These are phyloP conservation scores for Leistus spinibarbis DNA, from an alignment of 2,888 invertebrate genomes.

Conservation along the genomic window DNA sequence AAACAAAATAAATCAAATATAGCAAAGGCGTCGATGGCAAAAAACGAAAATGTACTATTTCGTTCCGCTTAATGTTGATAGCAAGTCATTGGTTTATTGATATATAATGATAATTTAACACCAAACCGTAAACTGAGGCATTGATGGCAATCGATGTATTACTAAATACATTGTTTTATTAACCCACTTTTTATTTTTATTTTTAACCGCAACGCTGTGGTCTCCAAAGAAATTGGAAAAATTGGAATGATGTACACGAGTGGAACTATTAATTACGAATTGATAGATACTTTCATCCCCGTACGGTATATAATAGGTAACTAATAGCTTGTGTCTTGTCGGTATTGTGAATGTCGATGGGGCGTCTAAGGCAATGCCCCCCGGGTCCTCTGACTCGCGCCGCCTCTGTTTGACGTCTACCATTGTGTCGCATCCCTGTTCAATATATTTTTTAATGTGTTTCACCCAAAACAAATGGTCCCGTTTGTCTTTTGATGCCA, in stretches of 20 bases:
- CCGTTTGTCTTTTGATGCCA: conserved; percentile 13
- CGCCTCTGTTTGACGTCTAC: conserved; percentile 50
- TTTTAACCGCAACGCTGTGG: background rate
- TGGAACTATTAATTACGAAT: conserved; percentile 54
- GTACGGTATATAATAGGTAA: conserved; percentile 54
- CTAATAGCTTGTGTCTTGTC: conserved; percentile 57
- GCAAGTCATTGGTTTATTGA: too few species aligned
- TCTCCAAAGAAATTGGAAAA: background rate
- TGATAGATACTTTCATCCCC: conserved; percentile 54
- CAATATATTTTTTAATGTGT: conserved; percentile 59
- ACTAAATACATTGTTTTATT: background rate
- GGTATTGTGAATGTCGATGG: conserved; percentile 53
- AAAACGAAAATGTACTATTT: too few species aligned
- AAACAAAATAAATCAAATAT: too few species aligned
- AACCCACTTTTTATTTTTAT: background rate
- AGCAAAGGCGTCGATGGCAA: too few species aligned
- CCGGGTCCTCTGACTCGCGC: conserved; percentile 34
- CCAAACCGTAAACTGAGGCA: too few species aligned
- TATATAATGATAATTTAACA: too few species aligned
- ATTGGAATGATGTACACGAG: background rate
- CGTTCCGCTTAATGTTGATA: too few species aligned
- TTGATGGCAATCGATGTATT: too few species aligned
- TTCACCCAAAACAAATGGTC: conserved; percentile 58
- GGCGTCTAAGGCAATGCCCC: conserved; percentile 50
- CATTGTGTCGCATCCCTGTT: conserved; percentile 58